phyloP scores from a whole-genome alignment of 2,888 invertebrate genomes.

The Antitype chi region DNA sequence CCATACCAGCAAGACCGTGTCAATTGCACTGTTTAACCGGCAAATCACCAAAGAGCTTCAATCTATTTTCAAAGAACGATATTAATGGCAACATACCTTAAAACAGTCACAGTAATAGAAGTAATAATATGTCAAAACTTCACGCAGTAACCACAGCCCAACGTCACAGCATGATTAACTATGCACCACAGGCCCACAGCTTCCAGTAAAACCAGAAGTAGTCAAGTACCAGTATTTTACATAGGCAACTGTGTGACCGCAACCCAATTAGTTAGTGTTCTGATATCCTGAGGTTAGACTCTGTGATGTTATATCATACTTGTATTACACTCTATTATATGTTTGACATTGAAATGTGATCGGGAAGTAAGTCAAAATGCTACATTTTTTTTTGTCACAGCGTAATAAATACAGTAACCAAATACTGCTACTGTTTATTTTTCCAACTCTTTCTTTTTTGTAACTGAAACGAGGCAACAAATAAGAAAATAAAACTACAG shows the following conservation, averaged over 20 bases:
- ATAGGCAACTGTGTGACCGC: slow-evolving; percentile 31
- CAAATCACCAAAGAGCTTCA: background rate
- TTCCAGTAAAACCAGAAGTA: slow-evolving; percentile 42
- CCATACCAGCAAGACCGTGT: background rate
- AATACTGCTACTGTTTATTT: slow-evolving; percentile 45
- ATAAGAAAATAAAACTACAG: slow-evolving; percentile 65
- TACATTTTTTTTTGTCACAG: background rate
- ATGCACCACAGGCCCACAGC: background rate
- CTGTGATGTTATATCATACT: background rate
- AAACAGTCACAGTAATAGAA: background rate
- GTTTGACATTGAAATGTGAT: slow-evolving; percentile 32
- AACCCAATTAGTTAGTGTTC: slow-evolving; percentile 38
- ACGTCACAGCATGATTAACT: slow-evolving; percentile 30
- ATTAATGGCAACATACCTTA: background rate
- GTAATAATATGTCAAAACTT: slow-evolving; percentile 13
- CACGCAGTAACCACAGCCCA: slow-evolving; percentile 10
- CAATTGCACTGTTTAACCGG: background rate
- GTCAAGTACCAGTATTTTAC: slow-evolving; percentile 22
- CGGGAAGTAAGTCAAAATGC: background rate
- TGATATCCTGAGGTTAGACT: slow-evolving; percentile 31
- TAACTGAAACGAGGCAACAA: slow-evolving; percentile 46
- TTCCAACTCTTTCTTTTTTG: slow-evolving; percentile 32
- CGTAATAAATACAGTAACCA: slow-evolving; percentile 31
- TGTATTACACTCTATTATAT: background rate
- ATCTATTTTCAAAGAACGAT: background rate